Conservation (phyloP, 2,797 vertebrate genomes). For the Lutjanus campechanus region DNA sequence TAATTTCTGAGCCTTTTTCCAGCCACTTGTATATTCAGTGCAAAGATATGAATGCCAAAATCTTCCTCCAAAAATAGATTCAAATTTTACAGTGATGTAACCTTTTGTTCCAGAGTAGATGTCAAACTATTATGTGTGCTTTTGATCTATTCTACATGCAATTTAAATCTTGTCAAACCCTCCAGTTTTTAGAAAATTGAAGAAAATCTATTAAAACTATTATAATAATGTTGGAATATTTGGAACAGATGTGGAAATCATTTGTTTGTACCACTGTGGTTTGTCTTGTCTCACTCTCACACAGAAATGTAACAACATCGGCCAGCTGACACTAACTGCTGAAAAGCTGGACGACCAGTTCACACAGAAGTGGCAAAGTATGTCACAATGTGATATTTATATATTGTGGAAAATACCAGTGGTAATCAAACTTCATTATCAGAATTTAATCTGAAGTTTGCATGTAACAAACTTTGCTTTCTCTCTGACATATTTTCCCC, state of each 20-base stretch:
- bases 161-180: not conserved
- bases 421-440: too few species aligned
- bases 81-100: not conserved
- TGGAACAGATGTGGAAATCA: constrained; percentile 17
- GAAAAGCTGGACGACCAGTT: not conserved
- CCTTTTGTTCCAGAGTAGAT: not conserved
- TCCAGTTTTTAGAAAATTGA: not conserved
- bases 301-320: constrained; percentile 15
- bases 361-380: constrained; percentile 20
- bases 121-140: not conserved
- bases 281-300: constrained; percentile 27
- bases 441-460: too few species aligned
- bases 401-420: too few species aligned
- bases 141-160: not conserved
- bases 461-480: too few species aligned
- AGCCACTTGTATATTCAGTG: constrained; percentile 8
- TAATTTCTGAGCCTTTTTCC: not conserved
- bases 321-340: constrained; percentile 8
- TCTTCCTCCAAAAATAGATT: not conserved
- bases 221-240: constrained; percentile 25
- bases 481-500: too few species aligned
- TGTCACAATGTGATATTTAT: constrained; percentile 1
- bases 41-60: not conserved
- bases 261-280: constrained; percentile 18
- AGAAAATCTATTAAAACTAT: constrained; percentile 30